These are phyloP conservation scores for Fragum whitleyi DNA, from an alignment of 2,888 invertebrate genomes.

Conservation along the genomic window DNA sequence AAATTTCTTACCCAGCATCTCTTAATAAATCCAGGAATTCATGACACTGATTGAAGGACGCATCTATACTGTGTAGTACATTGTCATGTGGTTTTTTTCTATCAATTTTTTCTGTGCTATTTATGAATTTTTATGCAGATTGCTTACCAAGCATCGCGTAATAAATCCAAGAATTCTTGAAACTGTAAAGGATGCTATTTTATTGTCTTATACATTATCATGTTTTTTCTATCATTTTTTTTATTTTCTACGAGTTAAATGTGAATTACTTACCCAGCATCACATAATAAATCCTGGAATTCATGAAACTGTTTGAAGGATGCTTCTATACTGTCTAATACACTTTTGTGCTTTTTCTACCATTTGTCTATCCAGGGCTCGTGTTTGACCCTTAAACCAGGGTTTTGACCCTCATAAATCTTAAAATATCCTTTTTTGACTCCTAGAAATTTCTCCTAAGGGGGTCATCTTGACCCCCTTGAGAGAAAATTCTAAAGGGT, in stretches of 20 bases:
- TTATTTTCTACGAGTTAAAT: no score
- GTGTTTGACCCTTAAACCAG: no score
- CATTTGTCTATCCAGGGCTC: no score
- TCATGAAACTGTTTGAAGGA: slow-evolving; percentile 84
- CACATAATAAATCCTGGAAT: slow-evolving; percentile 83
- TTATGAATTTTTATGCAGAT: no score
- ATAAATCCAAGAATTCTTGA: slow-evolving; percentile 83
- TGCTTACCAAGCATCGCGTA: slow-evolving; percentile 83
- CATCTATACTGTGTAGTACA: slow-evolving; percentile 83
- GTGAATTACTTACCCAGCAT: slow-evolving; percentile 75
- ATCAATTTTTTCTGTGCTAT: no score
- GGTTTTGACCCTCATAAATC: no score
- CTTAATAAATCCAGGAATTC: slow-evolving; percentile 83
- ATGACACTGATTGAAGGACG: slow-evolving; percentile 84
- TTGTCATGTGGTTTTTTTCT: no score
- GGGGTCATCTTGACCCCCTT: no score
- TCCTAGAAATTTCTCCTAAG: no score
- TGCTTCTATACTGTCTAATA: slow-evolving; percentile 83
- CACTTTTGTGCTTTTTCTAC: slow-evolving; percentile 83
- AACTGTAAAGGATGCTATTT: slow-evolving; percentile 84
- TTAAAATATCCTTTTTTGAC: no score
- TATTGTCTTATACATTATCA: slow-evolving; percentile 82
- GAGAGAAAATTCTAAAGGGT: no score
- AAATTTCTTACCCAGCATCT: slow-evolving; percentile 75
- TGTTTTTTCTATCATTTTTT: no score